Evolutionary conservation across 2,888 invertebrate genomes (phyloP).

Genomic region (Cephus nigrinus): DNA sequence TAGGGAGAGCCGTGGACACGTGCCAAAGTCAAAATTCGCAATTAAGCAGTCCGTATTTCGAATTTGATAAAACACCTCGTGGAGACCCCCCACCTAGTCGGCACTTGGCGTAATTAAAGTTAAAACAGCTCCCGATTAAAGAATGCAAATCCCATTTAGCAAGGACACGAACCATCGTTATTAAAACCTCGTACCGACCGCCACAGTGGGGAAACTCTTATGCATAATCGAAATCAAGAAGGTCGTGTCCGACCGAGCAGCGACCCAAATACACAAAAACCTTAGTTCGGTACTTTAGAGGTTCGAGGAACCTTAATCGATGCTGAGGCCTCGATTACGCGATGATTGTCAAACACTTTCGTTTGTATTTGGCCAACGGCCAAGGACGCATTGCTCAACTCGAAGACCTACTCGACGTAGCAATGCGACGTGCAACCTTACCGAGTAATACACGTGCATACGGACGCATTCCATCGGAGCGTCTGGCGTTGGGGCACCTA

Average conservation of each 20-base stretch:
- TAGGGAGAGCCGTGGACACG: not conserved
- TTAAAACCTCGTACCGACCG: not conserved
- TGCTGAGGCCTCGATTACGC: slow-evolving; percentile 14
- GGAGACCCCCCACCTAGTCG: fast-evolving
- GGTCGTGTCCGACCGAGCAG: not conserved
- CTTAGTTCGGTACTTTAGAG: not conserved
- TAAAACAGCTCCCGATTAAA: not conserved
- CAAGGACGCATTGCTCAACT: slow-evolving; percentile 55
- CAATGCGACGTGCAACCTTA: slow-evolving; percentile 19
- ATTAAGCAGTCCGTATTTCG: not conserved
- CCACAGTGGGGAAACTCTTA: not conserved
- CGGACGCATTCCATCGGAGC: not conserved
- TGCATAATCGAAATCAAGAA: not conserved
- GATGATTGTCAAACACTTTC: slow-evolving; percentile 43
- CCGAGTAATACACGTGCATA: not conserved
- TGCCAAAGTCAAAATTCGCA: not conserved
- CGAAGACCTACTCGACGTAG: slow-evolving; percentile 15
- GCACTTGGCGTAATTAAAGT: not conserved
- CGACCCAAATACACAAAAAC: not conserved
- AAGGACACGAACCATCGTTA: not conserved
- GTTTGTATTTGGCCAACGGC: slow-evolving; percentile 50
- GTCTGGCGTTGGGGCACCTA: not conserved
- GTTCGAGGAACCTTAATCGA: slow-evolving; percentile 18
- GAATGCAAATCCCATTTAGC: not conserved
- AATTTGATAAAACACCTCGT: not conserved